phyloP scores from a whole-genome alignment of 1,140 invertebrate genomes.

The Meloidogyne hapla region DNA sequence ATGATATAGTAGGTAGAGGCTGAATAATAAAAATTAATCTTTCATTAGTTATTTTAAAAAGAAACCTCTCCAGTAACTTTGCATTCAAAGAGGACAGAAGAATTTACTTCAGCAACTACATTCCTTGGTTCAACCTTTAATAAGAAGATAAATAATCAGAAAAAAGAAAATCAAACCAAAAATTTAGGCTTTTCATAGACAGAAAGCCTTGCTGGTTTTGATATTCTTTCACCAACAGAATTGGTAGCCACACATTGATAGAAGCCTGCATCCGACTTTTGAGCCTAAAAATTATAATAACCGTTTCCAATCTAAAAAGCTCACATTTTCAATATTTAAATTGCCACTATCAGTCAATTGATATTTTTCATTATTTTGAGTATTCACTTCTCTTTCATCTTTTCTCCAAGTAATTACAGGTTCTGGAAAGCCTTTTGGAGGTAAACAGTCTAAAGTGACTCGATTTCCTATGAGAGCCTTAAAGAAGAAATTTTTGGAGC shows the following conservation, averaged over 20 bases:
- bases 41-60: not conserved
- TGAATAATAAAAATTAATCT: constrained; percentile 7
- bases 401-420: constrained; percentile 41
- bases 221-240: constrained; percentile 43
- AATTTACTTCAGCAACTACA: constrained; percentile 42
- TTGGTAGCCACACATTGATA: constrained; percentile 47
- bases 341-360: constrained; percentile 43
- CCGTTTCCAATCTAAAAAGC: constrained; percentile 12
- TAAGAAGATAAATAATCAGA: constrained; percentile 21
- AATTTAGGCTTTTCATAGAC: constrained; percentile 50
- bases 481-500: not conserved
- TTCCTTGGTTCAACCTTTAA: constrained; percentile 48
- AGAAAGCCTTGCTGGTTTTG: constrained; percentile 40
- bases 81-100: constrained; percentile 49
- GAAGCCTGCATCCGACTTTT: constrained; percentile 48
- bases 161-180: constrained; percentile 36
- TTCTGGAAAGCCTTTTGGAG: constrained; percentile 47
- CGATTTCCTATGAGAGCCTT: constrained; percentile 41
- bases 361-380: constrained; percentile 35
- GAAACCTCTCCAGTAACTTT: constrained; percentile 40
- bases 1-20: constrained; percentile 47
- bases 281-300: constrained; percentile 38
- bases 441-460: constrained; percentile 44
- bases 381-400: constrained; percentile 40
- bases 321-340: constrained; percentile 52